phyloP scores from a whole-genome alignment of 2,797 vertebrate genomes.

The Brachyrhaphis roseni region DNA sequence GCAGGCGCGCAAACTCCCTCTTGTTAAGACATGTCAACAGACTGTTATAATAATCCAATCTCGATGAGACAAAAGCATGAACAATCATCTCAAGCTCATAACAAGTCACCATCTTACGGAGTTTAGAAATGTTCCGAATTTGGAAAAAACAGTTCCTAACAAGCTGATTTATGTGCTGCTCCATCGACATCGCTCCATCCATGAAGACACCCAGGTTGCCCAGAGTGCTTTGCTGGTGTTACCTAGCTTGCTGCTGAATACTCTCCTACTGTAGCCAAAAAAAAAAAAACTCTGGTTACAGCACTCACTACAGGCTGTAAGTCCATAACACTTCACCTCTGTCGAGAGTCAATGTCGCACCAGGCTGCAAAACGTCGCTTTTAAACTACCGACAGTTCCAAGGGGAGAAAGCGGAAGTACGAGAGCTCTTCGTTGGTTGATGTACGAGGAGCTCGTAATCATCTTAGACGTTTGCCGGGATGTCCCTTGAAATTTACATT shows the following conservation, averaged over 20 bases:
- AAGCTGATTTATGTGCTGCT: too few relatives aligned
- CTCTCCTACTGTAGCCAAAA: slow-evolving; percentile 39
- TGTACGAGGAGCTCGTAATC: not conserved
- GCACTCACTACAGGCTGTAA: slow-evolving; percentile 35
- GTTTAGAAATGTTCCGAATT: too few relatives aligned
- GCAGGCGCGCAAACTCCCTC: too few relatives aligned
- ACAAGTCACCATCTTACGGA: too few relatives aligned
- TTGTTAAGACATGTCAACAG: too few relatives aligned
- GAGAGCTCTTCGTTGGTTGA: not conserved
- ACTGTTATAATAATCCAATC: too few relatives aligned
- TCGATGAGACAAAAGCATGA: too few relatives aligned
- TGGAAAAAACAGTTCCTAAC: too few relatives aligned
- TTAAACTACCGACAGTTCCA: not conserved
- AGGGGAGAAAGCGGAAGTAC: slow-evolving; percentile 2
- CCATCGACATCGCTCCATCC: too few relatives aligned
- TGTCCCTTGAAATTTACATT: slow-evolving; percentile 13
- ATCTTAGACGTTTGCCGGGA: not conserved
- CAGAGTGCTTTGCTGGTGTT: slow-evolving; percentile 59
- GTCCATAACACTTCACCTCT: slow-evolving; percentile 46
- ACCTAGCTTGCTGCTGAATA: slow-evolving; percentile 58
- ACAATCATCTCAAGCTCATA: too few relatives aligned
- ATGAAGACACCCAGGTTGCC: too few relatives aligned
- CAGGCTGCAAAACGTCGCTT: not conserved
- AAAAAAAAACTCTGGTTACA: slow-evolving; percentile 53
- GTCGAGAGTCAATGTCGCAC: slow-evolving; percentile 22